Evolutionary conservation across 2,888 invertebrate genomes (phyloP).

Genomic region (Mesorhabditis spiculigera): DNA sequence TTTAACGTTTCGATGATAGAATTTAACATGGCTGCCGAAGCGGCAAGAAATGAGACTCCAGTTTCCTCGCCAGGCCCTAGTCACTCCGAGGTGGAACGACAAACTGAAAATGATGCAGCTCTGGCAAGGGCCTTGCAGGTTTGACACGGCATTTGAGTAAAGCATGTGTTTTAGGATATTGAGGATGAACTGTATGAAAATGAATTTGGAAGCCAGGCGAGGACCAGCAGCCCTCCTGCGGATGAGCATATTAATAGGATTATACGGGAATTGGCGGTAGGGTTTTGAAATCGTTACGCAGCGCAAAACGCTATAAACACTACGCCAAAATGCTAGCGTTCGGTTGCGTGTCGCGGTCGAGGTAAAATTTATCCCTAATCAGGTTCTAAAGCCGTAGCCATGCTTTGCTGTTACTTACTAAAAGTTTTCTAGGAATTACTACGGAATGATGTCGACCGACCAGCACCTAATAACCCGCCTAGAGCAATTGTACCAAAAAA

Average conservation of each 20-base stretch:
- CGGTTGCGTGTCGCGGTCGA: not conserved
- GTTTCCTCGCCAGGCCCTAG: no score
- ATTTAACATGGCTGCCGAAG: no score
- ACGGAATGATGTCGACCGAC: no score
- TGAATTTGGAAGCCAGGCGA: not conserved
- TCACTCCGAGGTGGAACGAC: not conserved
- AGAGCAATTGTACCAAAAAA: no score
- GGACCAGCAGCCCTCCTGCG: not conserved
- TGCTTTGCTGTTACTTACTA: no score
- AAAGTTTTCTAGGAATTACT: no score
- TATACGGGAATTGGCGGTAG: not conserved
- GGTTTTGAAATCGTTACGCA: not conserved
- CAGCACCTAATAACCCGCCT: no score
- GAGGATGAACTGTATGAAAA: not conserved
- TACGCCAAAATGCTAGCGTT: not conserved
- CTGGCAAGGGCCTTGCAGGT: not conserved
- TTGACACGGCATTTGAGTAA: not conserved
- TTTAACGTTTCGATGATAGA: no score
- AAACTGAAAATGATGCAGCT: constrained; percentile 2
- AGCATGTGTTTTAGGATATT: not conserved
- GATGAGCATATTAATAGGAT: not conserved
- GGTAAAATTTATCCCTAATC: no score
- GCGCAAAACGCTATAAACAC: not conserved
- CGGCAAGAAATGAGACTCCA: no score
- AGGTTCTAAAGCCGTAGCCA: no score